Percentiles rank a stretch among this genome's conserved stretches.
Evolutionary conservation across 1,140 invertebrate genomes (phyloP).

Genomic region (Drosophila melanica): DNA sequence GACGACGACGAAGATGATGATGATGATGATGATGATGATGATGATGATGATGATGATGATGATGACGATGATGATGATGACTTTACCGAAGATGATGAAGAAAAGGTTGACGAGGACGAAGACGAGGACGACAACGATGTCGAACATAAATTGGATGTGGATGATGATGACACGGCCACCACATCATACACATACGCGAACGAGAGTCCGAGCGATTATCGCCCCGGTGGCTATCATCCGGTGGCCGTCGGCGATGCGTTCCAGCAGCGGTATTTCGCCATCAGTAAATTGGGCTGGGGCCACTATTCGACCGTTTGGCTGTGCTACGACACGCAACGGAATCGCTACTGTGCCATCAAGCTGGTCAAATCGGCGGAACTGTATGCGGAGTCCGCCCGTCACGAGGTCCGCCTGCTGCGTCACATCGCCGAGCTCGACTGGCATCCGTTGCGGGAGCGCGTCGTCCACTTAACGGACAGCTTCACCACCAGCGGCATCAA

Average conservation of each 20-base stretch:
- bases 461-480: constrained; percentile 97
- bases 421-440: constrained; percentile 94
- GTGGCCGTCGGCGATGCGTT: constrained; percentile 97
- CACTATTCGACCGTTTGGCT: constrained; percentile 99
- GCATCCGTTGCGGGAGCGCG: constrained; percentile 93
- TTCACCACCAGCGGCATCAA: constrained; percentile 98
- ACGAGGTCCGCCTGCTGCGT: constrained; percentile 98
- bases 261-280: constrained; percentile 92
- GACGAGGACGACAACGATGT: too few species aligned
- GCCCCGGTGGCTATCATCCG: constrained; percentile 97
- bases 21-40: background rate
- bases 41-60: background rate
- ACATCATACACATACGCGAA: constrained; percentile 89
- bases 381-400: constrained; percentile 98
- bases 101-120: too few species aligned
- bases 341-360: constrained; percentile 97
- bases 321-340: constrained; percentile 95
- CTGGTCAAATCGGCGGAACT: constrained; percentile 98
- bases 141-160: too few species aligned
- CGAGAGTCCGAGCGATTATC: constrained; percentile 96
- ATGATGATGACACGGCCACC: background rate
- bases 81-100: too few species aligned
- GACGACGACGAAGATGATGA: background rate
- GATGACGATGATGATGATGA: too few species aligned
- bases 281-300: constrained; percentile 98